Base-by-base conservation (phyloP, 2,797 vertebrate genomes). In the Podargus strigoides region DNA sequence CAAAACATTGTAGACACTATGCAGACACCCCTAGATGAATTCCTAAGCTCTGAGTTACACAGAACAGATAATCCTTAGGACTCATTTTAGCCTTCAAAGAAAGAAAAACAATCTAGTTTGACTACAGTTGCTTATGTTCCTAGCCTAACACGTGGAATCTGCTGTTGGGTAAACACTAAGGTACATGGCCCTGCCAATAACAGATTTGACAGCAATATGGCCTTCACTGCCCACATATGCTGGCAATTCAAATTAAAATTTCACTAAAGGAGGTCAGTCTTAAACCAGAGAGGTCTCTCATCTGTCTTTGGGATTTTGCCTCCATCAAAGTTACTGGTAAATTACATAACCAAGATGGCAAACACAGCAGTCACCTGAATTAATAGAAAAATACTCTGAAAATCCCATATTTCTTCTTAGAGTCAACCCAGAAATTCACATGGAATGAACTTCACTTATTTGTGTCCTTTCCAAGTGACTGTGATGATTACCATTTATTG, bases 61-160 rank as follows among this genome's bases (percentile, higher is more conserved):
- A 39, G 34, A 77, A 49, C 17, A 87, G 53, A 58, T 47, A 58
- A 83, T 23, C n/a, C 14, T 37, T 74, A 85, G 34, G 70, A 32
- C 7, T 39, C 12, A 3, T 77, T 90, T 34, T 64, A 39, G 32
- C 53, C 34, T 90, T 70, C 20, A 56, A 42, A 69, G 44, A 67
- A 6, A 42, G 26, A 90, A 82, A 84, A 87, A 5, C 12, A 46
- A 32, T 23, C 34, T 60, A 49, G 28, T 69, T 59, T n/a, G 26
- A 53, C 42, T 80, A 46, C 15, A 26, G 53, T 15, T 1, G 0
- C 34, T 90, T 37, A 17, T 7, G 15, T 46, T 88, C 66, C 74
- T 62, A 44, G 28, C 24, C 19, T 82, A 46, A 27, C 22, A n/a
- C 1, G 2, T 0, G 0, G 10, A 68, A 6, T 7, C 46, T 66